These are phyloP conservation scores for Hypena proboscidalis DNA, from an alignment of 2,888 invertebrate genomes.

Conservation along the genomic window DNA sequence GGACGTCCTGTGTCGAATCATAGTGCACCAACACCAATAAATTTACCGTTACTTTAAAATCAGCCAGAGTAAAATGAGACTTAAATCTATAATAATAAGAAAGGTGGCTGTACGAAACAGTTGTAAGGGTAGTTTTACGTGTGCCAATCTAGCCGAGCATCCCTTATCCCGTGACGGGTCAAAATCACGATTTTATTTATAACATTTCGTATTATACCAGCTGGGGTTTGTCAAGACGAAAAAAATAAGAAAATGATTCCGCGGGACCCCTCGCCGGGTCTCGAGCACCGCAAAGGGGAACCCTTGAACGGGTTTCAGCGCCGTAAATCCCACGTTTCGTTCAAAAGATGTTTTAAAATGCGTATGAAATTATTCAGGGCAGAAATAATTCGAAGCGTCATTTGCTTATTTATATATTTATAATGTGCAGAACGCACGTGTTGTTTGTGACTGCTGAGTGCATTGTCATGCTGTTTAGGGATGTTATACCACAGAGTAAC, in stretches of 20 bases:
- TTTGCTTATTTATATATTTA: conserved; percentile 69
- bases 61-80: conserved; percentile 38
- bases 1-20: conserved; percentile 82
- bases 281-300: conserved; percentile 60
- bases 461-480: conserved; percentile 1
- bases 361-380: conserved; percentile 84
- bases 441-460: conserved; percentile 34
- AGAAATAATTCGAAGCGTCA: conserved; percentile 76
- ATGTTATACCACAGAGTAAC: too few species aligned
- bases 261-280: conserved; percentile 63
- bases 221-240: conserved; percentile 82
- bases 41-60: conserved; percentile 38
- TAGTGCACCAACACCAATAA: conserved; percentile 51
- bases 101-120: conserved; percentile 1
- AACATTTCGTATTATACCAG: conserved; percentile 80
- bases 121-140: conserved; percentile 20
- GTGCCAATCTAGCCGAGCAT: conserved; percentile 65
- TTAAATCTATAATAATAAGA: conserved; percentile 31
- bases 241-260: conserved; percentile 79
- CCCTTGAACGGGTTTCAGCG: conserved; percentile 81
- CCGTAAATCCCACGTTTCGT: conserved; percentile 83
- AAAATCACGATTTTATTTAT: conserved; percentile 85
- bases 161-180: conserved; percentile 81
- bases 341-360: conserved; percentile 84
- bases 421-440: conserved; percentile 70